Base-by-base conservation (phyloP, 2,113 vertebrate genomes). In the Hippocampus zosterae region DNA sequence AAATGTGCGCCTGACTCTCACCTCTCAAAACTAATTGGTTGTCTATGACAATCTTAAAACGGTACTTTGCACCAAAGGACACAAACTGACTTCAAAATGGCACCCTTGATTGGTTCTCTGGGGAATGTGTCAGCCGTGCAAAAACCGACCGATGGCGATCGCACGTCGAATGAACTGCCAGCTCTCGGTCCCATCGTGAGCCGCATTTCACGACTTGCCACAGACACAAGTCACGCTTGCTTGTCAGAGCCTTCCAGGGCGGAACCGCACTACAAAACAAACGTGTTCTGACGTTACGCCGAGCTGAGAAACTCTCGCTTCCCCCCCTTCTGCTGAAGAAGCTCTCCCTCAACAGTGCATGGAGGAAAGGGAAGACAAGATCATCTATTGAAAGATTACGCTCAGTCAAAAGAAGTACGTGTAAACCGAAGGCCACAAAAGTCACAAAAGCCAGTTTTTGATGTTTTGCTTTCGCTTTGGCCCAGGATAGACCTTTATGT, bases 81-180 rank as follows among this genome's bases (percentile, higher is more conserved):
- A 76, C 21, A 52, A 70, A 73, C 59, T 68, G 44, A 44, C 70
- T 78, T 67, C 19, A 76, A 68, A 78, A 77, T 74, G 77, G 50
- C 61, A 25, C 23, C 46, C n/a, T 78, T 83, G 77, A 79, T 65
- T 79, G 40, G 27, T 61, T 41, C 71, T 74, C 67, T 65, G 56
- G 44, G 81, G 77, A 81, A 73, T 44, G 44, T 77, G 79, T 75
- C 65, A 41, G 63, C 59, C 52, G 71, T 85, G 67, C 33, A 82
- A 87, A 87, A 81, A 86, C 77, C 79, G 70, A 81, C 85, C 72
- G 72, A 68, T 69, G 27, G 48, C 70, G 68, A 66, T 80, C 73
- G 77, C 56, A 64, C 74, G 76, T 79, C 75, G 73, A 73, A 79
- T 79, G 67, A 83, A 75, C 62, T 63, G 63, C 71, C 75, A 76